These are phyloP conservation scores for Drosophila buzzatii DNA, from an alignment of 2,888 invertebrate genomes.

Conservation along the genomic window DNA sequence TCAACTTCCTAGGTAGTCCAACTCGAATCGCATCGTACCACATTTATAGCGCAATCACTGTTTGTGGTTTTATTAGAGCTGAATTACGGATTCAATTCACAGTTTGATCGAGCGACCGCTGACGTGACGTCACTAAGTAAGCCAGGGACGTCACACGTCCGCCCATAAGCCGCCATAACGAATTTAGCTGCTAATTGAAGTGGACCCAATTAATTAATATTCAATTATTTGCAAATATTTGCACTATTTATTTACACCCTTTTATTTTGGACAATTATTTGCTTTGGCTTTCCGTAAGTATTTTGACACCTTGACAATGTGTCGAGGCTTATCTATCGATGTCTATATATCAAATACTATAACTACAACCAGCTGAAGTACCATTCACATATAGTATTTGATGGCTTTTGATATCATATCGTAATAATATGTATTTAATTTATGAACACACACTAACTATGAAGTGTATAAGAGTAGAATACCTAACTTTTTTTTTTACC, in stretches of 20 bases:
- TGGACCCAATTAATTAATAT: constrained; percentile 42
- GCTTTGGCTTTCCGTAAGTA: constrained; percentile 31
- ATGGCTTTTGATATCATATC: constrained; percentile 22
- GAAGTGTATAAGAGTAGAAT: constrained; percentile 2
- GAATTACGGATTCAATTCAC: constrained; percentile 40
- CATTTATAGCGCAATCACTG: constrained; percentile 40
- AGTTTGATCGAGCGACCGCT: constrained; percentile 8
- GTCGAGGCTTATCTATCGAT: constrained; percentile 16
- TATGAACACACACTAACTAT: constrained; percentile 15
- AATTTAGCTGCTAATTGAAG: constrained; percentile 52
- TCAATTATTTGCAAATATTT: constrained; percentile 64
- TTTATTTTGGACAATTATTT: constrained; percentile 33
- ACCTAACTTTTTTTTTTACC: neutral
- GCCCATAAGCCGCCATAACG: constrained; percentile 11
- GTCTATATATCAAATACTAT: constrained; percentile 15
- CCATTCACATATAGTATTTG: neutral
- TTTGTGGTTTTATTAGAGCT: constrained; percentile 32
- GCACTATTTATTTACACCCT: constrained; percentile 42
- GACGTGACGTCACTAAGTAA: constrained; percentile 50
- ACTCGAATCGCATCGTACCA: constrained; percentile 4
- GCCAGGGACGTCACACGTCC: constrained; percentile 51
- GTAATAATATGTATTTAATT: constrained; percentile 25
- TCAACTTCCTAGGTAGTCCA: constrained; percentile 5
- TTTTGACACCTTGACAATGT: constrained; percentile 62
- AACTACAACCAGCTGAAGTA: constrained; percentile 25